Percentiles rank a stretch among this genome's conserved stretches.
Evolutionary conservation across 2,113 vertebrate species (phyloP).

Genomic region (Crotalus viridis): DNA sequence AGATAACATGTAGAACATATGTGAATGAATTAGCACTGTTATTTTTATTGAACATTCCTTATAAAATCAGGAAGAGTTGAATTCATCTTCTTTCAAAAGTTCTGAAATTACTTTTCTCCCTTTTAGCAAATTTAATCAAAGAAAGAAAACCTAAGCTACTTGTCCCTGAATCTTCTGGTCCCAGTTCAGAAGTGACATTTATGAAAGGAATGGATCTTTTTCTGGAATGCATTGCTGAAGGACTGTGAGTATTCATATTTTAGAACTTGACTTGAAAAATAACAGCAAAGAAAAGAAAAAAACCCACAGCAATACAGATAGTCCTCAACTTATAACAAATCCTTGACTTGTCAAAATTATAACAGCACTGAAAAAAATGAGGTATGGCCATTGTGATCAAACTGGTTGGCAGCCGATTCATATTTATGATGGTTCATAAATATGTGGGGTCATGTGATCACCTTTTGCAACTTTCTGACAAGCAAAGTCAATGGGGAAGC

Average conservation of each 20-base stretch:
- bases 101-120: constrained; percentile 20
- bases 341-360: neutral
- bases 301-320: neutral
- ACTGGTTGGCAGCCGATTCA: neutral
- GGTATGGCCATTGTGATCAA: neutral
- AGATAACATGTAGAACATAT: neutral
- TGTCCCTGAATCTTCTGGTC: constrained; percentile 70
- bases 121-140: constrained; percentile 85
- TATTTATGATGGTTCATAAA: too few relatives aligned
- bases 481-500: neutral
- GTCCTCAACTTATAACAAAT: neutral
- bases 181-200: constrained; percentile 68
- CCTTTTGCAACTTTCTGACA: neutral
- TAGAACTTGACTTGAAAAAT: neutral
- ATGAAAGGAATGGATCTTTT: constrained; percentile 85
- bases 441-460: neutral
- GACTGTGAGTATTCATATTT: constrained; percentile 82
- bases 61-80: neutral
- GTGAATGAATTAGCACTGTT: neutral
- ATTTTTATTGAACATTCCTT: neutral
- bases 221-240: constrained; percentile 92
- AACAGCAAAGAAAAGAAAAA: neutral
- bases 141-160: constrained; percentile 83
- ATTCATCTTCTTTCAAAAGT: neutral
- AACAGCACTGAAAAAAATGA: neutral